Percentiles rank a stretch among this genome's conserved stretches.
phyloP scores from a whole-genome alignment of 2,888 invertebrate species.

The Phyllotreta striolata region DNA sequence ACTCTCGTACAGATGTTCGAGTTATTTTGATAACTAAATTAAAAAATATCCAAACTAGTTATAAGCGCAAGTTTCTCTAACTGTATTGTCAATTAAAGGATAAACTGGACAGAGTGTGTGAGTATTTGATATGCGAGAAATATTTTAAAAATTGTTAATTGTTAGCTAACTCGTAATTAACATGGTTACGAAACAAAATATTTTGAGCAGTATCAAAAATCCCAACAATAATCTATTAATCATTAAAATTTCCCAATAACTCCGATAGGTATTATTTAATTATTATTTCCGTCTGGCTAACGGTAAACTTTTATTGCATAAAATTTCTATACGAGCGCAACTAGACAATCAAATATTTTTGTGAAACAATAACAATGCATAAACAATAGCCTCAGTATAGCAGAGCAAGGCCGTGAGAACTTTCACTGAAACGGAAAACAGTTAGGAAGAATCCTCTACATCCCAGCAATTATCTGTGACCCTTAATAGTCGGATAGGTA shows the following conservation, averaged over 20 bases:
- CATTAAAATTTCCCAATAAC: no score
- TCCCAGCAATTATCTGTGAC: conserved; percentile 20
- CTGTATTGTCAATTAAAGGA: conserved; percentile 1
- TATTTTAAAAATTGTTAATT: no score
- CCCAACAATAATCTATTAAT: no score
- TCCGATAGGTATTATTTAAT: no score
- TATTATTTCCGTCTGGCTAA: no score
- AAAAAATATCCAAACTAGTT: conserved; percentile 11
- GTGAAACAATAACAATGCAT: background rate
- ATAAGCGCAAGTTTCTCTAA: conserved; percentile 8
- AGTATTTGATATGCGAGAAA: conserved; percentile 8
- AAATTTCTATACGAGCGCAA: no score
- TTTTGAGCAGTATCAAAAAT: no score
- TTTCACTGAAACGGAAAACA: conserved; percentile 20
- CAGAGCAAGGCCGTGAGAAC: conserved; percentile 27
- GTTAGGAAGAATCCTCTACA: conserved; percentile 18
- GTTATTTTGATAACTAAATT: conserved; percentile 17
- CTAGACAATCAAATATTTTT: conserved; percentile 5
- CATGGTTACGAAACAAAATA: no score
- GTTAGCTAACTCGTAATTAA: no score
- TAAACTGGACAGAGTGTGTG: background rate
- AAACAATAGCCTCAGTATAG: background rate
- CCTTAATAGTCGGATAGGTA: conserved; percentile 17
- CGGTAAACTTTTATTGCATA: no score
- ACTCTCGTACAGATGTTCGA: conserved; percentile 1